These are phyloP conservation scores for Hemicentrotus pulcherrimus DNA, from an alignment of 35 echinoderm and acorn worm genomes.

Conservation along the genomic window DNA sequence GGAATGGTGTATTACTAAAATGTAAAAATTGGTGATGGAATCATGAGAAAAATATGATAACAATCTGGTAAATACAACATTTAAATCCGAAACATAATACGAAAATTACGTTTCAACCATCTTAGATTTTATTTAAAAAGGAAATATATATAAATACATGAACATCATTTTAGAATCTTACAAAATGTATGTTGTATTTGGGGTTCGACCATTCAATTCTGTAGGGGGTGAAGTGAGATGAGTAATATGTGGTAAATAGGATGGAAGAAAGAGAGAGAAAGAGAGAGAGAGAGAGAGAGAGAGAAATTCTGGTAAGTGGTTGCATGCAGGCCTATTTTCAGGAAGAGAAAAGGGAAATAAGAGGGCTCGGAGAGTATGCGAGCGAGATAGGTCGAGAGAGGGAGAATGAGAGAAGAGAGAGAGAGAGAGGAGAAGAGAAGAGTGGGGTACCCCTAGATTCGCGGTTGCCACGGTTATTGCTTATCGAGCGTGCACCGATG, in stretches of 20 bases:
- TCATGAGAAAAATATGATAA: no score
- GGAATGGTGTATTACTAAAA: no score
- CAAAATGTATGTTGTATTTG: background rate
- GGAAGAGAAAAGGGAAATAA: background rate
- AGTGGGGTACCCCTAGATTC: background rate
- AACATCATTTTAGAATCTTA: background rate
- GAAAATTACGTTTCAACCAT: no score
- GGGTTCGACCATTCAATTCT: background rate
- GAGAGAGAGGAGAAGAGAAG: background rate
- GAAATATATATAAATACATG: background rate
- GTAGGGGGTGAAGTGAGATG: background rate
- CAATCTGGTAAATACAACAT: no score
- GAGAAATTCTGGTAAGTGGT: background rate
- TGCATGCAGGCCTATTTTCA: background rate
- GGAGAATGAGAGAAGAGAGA: background rate
- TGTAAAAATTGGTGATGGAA: no score
- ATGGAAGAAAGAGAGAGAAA: background rate
- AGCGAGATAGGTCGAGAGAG: background rate
- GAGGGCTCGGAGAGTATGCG: background rate
- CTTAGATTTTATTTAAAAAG: no score
- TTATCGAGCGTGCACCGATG: constrained; percentile 48
- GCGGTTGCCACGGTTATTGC: constrained; percentile 50
- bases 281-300: constrained; percentile 6
- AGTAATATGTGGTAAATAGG: background rate
- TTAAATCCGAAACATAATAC: no score